Percentiles rank a stretch among this genome's conserved stretches.
phyloP scores from a whole-genome alignment of 2,113 vertebrate species.

The Tachuris rubrigastra region DNA sequence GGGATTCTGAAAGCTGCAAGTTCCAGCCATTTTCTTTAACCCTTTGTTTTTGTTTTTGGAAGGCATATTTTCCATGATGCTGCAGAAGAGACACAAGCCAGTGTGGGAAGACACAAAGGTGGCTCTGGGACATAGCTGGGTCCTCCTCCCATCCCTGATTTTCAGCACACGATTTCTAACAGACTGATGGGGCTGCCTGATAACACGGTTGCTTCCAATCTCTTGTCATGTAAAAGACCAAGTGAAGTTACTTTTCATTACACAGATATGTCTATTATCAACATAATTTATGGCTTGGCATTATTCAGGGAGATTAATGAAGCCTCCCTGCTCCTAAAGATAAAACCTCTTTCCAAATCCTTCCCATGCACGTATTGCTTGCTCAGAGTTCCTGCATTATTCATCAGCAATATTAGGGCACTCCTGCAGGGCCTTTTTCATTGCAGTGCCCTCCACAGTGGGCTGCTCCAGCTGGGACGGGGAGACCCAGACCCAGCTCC shows the following conservation, averaged over 20 bases:
- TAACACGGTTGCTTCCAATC: neutral
- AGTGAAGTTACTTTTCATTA: constrained; percentile 28
- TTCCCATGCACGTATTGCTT: neutral
- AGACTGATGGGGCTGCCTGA: neutral
- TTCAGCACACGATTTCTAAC: neutral
- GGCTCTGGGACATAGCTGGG: neutral
- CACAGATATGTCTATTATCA: neutral
- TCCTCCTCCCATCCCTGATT: neutral
- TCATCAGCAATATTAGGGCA: neutral
- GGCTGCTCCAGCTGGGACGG: neutral
- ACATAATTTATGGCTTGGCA: constrained; percentile 7
- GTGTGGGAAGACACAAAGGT: neutral
- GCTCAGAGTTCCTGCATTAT: constrained; percentile 16
- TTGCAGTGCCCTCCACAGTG: neutral
- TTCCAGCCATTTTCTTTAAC: neutral
- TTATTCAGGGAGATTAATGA: constrained; percentile 35
- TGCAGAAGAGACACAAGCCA: neutral
- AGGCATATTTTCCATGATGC: neutral
- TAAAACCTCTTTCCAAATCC: neutral
- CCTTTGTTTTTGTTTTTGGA: neutral
- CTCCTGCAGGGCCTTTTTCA: neutral
- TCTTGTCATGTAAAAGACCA: neutral
- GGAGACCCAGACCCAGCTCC: neutral
- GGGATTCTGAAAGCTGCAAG: neutral
- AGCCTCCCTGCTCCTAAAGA: constrained; percentile 14